Conservation (phyloP, 2,113 vertebrate species). For the Antigone vipio region DNA sequence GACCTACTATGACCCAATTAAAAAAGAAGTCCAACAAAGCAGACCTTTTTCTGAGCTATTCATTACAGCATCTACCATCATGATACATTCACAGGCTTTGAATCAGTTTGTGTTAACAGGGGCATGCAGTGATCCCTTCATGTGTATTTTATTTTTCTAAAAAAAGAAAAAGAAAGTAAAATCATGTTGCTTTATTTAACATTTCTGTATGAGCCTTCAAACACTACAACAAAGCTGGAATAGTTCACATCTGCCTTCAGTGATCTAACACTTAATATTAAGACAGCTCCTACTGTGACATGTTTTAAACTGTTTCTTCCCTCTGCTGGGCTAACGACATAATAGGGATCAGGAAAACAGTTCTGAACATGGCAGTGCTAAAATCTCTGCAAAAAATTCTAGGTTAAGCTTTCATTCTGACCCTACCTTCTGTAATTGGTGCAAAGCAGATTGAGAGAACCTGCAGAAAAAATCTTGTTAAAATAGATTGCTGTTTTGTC, state of each 20-base stretch:
- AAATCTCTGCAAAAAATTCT: constrained; percentile 48
- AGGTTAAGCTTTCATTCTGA: constrained; percentile 45
- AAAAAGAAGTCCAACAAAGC: constrained; percentile 7
- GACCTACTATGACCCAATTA: constrained; percentile 50
- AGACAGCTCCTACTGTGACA: constrained; percentile 61
- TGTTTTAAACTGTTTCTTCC: constrained; percentile 66
- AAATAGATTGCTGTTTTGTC: constrained; percentile 16
- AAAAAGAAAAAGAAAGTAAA: constrained; percentile 2
- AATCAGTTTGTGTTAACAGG: neutral
- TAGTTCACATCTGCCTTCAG: constrained; percentile 58
- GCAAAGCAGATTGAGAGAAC: constrained; percentile 35
- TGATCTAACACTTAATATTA: constrained; percentile 63
- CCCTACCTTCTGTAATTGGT: constrained; percentile 31
- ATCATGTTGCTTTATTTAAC: constrained; percentile 17
- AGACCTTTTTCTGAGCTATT: constrained; percentile 17
- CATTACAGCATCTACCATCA: neutral
- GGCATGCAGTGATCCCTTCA: neutral
- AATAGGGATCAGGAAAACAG: constrained; percentile 66
- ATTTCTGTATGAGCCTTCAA: constrained; percentile 17
- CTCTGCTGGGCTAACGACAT: constrained; percentile 69
- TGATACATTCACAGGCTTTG: neutral
- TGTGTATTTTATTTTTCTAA: constrained; percentile 11
- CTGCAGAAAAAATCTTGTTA: constrained; percentile 48
- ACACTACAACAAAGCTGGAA: constrained; percentile 30
- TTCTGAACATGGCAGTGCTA: constrained; percentile 33